Percentiles rank a stretch among this genome's conserved stretches.
phyloP scores from a whole-genome alignment of 2,113 vertebrate genomes.

The Misgurnus anguillicaudatus region DNA sequence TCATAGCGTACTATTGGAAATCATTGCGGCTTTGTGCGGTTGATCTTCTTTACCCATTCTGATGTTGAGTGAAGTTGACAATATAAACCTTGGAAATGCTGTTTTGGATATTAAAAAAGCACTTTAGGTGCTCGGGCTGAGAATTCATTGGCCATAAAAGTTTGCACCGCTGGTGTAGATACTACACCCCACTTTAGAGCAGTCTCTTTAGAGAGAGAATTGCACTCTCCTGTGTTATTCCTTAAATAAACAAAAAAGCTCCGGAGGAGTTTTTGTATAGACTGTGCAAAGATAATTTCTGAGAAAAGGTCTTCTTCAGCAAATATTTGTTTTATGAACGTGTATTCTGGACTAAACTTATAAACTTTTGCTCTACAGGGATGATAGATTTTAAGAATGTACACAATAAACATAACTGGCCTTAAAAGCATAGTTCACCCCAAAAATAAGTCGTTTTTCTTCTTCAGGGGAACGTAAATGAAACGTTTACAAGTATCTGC shows the following conservation, averaged over 20 bases:
- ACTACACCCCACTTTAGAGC: not conserved
- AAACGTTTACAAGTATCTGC: not conserved
- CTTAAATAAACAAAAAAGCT: not conserved
- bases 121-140: not conserved
- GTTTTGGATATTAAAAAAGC: constrained; percentile 19
- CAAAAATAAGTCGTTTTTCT: not conserved
- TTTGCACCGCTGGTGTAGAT: not conserved
- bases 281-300: not conserved
- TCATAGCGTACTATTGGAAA: constrained; percentile 41
- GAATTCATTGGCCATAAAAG: not conserved
- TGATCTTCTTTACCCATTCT: constrained; percentile 23
- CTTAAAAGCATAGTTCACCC: not conserved
- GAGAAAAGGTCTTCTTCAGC: constrained; percentile 6
- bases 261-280: constrained; percentile 5
- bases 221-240: not conserved
- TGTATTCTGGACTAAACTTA: not conserved
- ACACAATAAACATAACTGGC: not conserved
- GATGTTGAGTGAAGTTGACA: constrained; percentile 17
- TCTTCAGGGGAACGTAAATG: not conserved
- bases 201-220: not conserved
- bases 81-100: constrained; percentile 5
- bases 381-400: not conserved
- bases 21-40: constrained; percentile 40
- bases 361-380: not conserved
- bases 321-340: constrained; percentile 19